phyloP scores from a whole-genome alignment of 2,113 vertebrate species.

The Thunnus maccoyii region DNA sequence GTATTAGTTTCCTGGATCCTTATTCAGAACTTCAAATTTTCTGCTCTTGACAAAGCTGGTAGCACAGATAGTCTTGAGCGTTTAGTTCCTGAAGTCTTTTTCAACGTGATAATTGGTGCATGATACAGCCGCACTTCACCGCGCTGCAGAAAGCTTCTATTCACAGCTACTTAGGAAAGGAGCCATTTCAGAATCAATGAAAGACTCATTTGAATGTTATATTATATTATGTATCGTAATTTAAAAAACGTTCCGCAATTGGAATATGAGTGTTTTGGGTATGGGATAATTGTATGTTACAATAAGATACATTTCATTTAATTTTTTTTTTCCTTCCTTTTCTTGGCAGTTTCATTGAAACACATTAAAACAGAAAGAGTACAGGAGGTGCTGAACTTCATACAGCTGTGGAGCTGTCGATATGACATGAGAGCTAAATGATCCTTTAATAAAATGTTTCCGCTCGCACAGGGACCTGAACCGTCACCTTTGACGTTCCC shows the following conservation, averaged over 20 bases:
- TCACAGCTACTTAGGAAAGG: background rate
- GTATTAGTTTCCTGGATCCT: slow-evolving; percentile 11
- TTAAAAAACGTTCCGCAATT: background rate
- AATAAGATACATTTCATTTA: background rate
- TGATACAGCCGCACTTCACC: background rate
- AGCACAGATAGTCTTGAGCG: slow-evolving; percentile 3
- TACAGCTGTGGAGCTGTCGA: background rate
- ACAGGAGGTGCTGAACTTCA: background rate
- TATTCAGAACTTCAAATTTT: slow-evolving; percentile 19
- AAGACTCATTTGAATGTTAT: slow-evolving; percentile 1
- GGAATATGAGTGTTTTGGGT: background rate
- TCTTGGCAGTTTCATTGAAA: background rate
- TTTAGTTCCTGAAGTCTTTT: background rate
- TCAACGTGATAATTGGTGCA: slow-evolving; percentile 2
- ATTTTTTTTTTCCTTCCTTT: background rate
- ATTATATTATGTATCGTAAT: background rate
- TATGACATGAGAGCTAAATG: slow-evolving; percentile 7
- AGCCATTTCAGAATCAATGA: slow-evolving; percentile 2
- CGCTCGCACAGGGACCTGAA: background rate
- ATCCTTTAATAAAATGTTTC: slow-evolving; percentile 43
- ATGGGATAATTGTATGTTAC: background rate
- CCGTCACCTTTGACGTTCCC: background rate
- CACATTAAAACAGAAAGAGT: background rate
- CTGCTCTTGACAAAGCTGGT: slow-evolving; percentile 8
- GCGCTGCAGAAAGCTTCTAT: background rate